Evolutionary conservation across 2,888 invertebrate genomes (phyloP), one percentile per base, ranked within the genome.

Genomic region (Esperia sulphurella): DNA sequence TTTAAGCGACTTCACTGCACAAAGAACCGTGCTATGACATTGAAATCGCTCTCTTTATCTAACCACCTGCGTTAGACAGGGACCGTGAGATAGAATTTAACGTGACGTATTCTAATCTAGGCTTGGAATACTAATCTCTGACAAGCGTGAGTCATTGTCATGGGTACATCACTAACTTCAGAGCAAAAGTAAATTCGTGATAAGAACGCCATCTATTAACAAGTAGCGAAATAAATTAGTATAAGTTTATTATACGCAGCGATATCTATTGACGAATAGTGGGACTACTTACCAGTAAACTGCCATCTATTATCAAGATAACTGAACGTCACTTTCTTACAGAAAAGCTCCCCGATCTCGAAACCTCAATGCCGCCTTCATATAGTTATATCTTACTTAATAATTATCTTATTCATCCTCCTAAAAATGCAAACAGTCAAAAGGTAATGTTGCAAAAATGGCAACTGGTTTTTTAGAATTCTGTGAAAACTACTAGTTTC

Each of bases 141-240:
- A 28, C 10, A 51, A 39, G 46, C 43, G 54, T 57, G 75, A 75
- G 57, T 73, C 76, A 74, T 65, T 64, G 64, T 59, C 67, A 68
- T 54, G 57, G 59, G 62, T 53, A 56, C 58, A 55, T 48, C 55
- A 57, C 66, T 54, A 65, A 65, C 63, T 65, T 67, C 65, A 67
- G 50, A 49, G 52, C 42, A 43, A n/a, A n/a, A 29, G 30, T n/a
- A 8, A 61, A 55, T 61, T 56, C 49, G 31, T 8, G 40, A n/a
- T n/a, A n/a, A 8, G 50, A 66, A 52, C 46, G 71, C 53, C 73
- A 65, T 65, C 73, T 71, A 46, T 43, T 51, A 49, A n/a, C 6
- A 4, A 45, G 41, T 37, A 14, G 8, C 1, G 0, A 41, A 54
- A 60, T 45, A 56, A 54, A 30, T 10, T 40, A 10, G 31, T 3